Evolutionary conservation across 2,797 vertebrate genomes (phyloP).

Genomic region (Acipenser transmontanus): DNA sequence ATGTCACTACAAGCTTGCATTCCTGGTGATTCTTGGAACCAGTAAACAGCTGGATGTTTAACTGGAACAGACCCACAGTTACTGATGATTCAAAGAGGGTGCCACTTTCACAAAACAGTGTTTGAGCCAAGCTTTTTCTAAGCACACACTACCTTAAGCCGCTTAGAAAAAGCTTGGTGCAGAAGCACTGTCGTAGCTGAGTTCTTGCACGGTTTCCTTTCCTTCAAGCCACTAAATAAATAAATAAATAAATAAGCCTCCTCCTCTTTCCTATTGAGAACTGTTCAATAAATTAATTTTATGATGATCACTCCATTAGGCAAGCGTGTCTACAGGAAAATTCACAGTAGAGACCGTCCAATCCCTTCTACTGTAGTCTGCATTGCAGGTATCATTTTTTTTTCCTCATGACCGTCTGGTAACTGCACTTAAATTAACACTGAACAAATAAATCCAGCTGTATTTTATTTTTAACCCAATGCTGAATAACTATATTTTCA

Average conservation of each 20-base stretch:
- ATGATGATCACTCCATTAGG: slow-evolving; percentile 63
- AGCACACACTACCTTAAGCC: too few relatives aligned
- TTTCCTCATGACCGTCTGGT: not conserved
- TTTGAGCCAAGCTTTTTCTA: too few relatives aligned
- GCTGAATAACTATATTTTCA: not conserved
- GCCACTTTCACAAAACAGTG: too few relatives aligned
- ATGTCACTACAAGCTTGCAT: too few relatives aligned
- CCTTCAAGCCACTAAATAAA: not conserved
- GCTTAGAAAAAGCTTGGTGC: too few relatives aligned
- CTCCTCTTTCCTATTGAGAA: not conserved
- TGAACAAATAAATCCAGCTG: not conserved
- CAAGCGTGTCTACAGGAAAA: slow-evolving; percentile 83
- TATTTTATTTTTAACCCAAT: too few relatives aligned
- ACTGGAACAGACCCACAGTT: too few relatives aligned
- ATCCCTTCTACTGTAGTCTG: slow-evolving; percentile 65
- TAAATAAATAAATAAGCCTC: not conserved
- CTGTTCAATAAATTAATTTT: slow-evolving; percentile 18
- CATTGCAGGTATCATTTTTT: slow-evolving; percentile 69
- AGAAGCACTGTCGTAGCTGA: too few relatives aligned
- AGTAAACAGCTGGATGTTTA: too few relatives aligned
- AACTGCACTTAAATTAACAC: slow-evolving; percentile 20
- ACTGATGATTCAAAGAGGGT: too few relatives aligned
- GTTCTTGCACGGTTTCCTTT: too few relatives aligned
- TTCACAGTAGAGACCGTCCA: slow-evolving; percentile 78
- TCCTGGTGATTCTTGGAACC: too few relatives aligned